These are phyloP conservation scores for Clupea harengus DNA, from an alignment of 2,113 vertebrate genomes.

Conservation along the genomic window DNA sequence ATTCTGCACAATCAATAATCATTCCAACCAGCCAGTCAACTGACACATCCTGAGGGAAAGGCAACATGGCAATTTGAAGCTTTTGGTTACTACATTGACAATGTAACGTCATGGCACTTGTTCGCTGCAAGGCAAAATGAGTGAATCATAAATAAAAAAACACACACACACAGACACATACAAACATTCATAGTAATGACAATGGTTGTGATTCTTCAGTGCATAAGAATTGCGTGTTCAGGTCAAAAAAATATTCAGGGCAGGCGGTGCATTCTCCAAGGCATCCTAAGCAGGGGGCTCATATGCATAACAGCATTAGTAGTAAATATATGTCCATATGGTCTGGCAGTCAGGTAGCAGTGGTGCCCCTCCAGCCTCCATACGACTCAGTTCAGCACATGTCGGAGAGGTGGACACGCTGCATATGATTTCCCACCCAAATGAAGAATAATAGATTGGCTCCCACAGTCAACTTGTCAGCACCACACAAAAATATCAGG, in stretches of 20 bases:
- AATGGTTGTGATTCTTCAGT: background rate
- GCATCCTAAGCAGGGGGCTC: background rate
- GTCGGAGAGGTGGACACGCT: background rate
- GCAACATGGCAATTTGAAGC: background rate
- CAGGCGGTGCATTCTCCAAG: background rate
- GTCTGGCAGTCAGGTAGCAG: background rate
- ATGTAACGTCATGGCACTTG: background rate
- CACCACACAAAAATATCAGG: background rate
- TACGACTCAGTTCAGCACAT: background rate
- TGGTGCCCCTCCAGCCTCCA: slow-evolving; percentile 26
- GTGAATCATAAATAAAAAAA: background rate
- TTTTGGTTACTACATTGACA: background rate
- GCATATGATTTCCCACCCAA: background rate
- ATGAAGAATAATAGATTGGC: background rate
- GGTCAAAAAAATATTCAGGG: background rate
- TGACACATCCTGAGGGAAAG: background rate
- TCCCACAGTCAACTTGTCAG: background rate
- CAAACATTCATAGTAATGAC: background rate
- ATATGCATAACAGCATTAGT: background rate
- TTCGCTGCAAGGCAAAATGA: background rate
- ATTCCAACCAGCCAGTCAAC: background rate
- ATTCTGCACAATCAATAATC: background rate
- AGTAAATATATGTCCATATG: background rate
- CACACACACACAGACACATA: background rate
- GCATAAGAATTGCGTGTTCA: background rate